Base-by-base conservation (phyloP, 2,888 invertebrate genomes). In the Conchocele bisecta region DNA sequence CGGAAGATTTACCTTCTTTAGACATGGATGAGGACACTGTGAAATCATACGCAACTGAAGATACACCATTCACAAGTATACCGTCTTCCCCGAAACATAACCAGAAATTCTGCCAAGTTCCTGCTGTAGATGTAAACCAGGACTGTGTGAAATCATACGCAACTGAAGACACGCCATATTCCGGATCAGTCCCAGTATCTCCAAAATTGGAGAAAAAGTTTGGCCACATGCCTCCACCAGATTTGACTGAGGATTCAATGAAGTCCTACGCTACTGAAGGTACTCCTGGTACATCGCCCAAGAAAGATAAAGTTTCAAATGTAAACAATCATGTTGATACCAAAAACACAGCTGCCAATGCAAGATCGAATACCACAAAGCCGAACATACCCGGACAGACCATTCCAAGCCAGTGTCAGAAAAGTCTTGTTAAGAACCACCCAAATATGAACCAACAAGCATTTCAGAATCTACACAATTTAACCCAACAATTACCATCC, bases 111-210 rank as follows among this genome's bases (percentile, higher is more conserved):
- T 33, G 0, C 11, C 63, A 63, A 17, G 56, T n/a, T 5, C 37
- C 20, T 17, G 64, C 71, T 15, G 33, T 53, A 11, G 81, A 78
- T 5, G 39, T 64, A 6, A 75, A 68, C 39, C 95, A 95, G 75
- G 97, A 98, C 87, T 95, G 96, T 0, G 94, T 97, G 3, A 96
- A 96, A 90, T 96, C 96, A 58, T 97, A 97, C 90, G 96, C 95
- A 85, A 97, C 97, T 0, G 98, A 98, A 92, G 97, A 95, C 33
- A 97, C 97, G 0, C 97, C 97, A 0, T 95, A 96, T 1, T 95
- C 95, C 82, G 87, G 75, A 53, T 96, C 97, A 90, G 97, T 97
- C 0, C 96, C 95, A 7, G 96, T 97, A 0, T 96, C 96, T 0
- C 97, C 96, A 9, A 67, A 64, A 44, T 11, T 46, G 28, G 13